These are phyloP conservation scores for Accipiter cooperii DNA, from an alignment of 2,113 vertebrate species.

Conservation along the genomic window DNA sequence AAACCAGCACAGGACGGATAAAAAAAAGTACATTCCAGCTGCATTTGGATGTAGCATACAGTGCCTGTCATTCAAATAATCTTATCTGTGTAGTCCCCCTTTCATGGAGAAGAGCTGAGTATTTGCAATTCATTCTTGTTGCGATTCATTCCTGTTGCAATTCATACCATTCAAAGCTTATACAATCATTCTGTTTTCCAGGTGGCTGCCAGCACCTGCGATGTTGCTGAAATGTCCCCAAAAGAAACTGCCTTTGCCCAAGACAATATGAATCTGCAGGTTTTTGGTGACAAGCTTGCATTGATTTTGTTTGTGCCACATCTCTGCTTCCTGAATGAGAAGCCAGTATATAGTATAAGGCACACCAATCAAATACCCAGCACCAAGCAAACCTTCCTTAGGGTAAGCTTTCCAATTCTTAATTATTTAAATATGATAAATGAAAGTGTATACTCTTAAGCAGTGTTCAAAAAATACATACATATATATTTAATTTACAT, in stretches of 20 bases:
- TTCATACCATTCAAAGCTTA: background rate
- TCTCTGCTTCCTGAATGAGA: background rate
- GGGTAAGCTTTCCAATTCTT: background rate
- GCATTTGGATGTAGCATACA: background rate
- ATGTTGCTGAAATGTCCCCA: background rate
- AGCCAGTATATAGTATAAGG: background rate
- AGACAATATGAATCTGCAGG: background rate
- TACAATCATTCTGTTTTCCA: background rate
- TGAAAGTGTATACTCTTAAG: background rate
- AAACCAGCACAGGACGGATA: no score
- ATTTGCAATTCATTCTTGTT: constrained; percentile 42
- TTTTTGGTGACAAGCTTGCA: background rate
- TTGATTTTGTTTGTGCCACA: background rate
- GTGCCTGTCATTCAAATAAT: background rate
- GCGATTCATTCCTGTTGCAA: background rate
- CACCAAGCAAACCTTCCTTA: background rate
- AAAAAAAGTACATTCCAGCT: background rate
- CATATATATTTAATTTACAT: background rate
- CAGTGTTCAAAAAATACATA: background rate
- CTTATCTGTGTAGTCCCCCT: background rate
- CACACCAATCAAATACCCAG: background rate
- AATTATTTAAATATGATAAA: background rate
- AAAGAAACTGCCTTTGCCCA: background rate
- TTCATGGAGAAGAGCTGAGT: background rate
- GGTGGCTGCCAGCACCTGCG: background rate